Base-by-base conservation (phyloP, 2,888 invertebrate species). In the Clistopyga incitator region DNA sequence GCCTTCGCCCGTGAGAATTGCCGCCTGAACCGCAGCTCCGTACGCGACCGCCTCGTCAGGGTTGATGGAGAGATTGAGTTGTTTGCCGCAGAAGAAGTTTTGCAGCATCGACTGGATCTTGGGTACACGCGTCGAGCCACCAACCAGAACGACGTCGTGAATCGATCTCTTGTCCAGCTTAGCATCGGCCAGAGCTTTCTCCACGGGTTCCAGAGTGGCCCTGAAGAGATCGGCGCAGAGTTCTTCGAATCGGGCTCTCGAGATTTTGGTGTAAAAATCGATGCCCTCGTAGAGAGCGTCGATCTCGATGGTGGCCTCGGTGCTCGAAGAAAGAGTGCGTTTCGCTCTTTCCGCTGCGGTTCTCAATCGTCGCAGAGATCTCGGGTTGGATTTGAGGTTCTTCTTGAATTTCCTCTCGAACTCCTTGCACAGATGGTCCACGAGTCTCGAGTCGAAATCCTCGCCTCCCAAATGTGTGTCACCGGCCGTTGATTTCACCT, bases 41-140 rank as follows among this genome's bases (percentile, higher is more conserved):
- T 98, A 98, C 0, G 98, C 98, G 0, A 98, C 97, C 10, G 98
- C 97, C 93, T 98, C 97, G 89, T 98, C 97, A 0, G 98, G 98
- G 93, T 98, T 98, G 87, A 98, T 98, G 3, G 97, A 97, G 72
- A 98, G 95, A 93, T 98, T 98, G 23, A 98, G 93, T 76, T 97
- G 95, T 93, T 98, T 97, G 1, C 95, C 96, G 87, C 95, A 95
- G 94, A 97, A 97, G 94, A 95, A 97, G 91, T 96, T 96, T 91
- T 96, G 95, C 20, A 97, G 93, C 82, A 97, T 91, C 85, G 93
- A 95, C 92, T 97, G 97, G n/a, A 97, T 95, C 90, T 97, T 97
- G 0, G 97, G 97, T 81, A 97, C 97, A 81, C 97, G 95, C 0
- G 96, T 97, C 0, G 97, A 97, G 18, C 97, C 97, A 25, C 97